phyloP scores from a whole-genome alignment of 1,140 invertebrate genomes.

The Trichonephila clavipes region DNA sequence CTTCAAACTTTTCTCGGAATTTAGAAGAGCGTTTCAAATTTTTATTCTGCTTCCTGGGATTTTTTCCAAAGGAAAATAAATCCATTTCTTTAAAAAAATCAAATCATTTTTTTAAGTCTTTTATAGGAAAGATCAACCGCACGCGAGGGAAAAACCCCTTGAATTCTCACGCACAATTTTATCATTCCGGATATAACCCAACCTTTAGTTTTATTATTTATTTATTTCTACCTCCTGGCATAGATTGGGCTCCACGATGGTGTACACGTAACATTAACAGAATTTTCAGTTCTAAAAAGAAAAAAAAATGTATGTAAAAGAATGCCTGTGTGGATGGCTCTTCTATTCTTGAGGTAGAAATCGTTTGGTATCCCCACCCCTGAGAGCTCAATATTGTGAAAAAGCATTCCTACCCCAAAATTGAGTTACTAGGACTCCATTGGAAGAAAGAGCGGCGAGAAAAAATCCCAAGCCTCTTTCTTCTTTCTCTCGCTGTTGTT shows the following conservation, averaged over 20 bases:
- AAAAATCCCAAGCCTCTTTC: not conserved
- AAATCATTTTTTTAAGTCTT: constrained; percentile 8
- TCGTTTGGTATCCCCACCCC: not conserved
- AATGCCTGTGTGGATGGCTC: not conserved
- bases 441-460: not conserved
- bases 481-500: constrained; percentile 14
- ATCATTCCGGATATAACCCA: not conserved
- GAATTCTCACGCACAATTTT: not conserved
- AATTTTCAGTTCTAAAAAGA: not conserved
- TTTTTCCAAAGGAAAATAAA: not conserved
- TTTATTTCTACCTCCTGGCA: not conserved
- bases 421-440: constrained; percentile 57
- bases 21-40: too few species aligned
- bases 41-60: too few species aligned
- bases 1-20: too few species aligned
- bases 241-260: not conserved
- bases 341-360: constrained; percentile 11
- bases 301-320: not conserved
- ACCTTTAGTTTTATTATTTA: not conserved
- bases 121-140: not conserved
- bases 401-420: constrained; percentile 21
- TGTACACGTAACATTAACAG: constrained; percentile 32
- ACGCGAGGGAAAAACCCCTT: not conserved
- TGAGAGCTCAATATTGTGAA: constrained; percentile 48
- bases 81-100: not conserved